A percentile compares a stretch with the other conserved stretches of the same genome.
Conservation (phyloP, 1,140 invertebrate genomes). For the Drosophila micromelanica region DNA sequence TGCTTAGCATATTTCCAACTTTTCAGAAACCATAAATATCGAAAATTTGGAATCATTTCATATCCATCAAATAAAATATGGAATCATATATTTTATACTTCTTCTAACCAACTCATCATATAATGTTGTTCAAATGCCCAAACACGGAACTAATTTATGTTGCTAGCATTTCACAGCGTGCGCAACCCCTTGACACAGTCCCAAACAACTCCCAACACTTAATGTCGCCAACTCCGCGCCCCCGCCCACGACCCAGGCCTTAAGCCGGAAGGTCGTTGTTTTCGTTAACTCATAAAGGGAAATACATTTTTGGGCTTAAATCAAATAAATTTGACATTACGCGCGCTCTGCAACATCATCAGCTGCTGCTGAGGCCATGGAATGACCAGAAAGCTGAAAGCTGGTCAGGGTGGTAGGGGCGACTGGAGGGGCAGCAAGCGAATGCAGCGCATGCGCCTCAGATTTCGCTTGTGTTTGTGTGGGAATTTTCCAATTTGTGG, state of each 20-base stretch:
- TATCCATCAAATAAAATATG: too few species aligned
- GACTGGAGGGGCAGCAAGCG: not conserved
- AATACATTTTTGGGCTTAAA: constrained; percentile 25
- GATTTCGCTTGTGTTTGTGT: constrained; percentile 33
- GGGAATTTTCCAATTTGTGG: constrained; percentile 60
- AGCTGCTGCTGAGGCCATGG: constrained; percentile 58
- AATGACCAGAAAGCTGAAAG: constrained; percentile 15
- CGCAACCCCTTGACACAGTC: not conserved
- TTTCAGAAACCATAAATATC: too few species aligned
- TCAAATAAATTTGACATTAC: constrained; percentile 54
- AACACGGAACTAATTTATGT: not conserved
- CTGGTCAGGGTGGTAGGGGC: not conserved
- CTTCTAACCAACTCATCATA: too few species aligned
- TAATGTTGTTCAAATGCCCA: not conserved
- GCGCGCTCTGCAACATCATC: constrained; percentile 60
- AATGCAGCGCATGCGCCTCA: constrained; percentile 57
- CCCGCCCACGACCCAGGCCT: not conserved
- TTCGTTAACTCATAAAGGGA: constrained; percentile 5
- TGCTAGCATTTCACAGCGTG: not conserved
- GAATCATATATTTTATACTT: too few species aligned
- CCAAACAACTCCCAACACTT: not conserved
- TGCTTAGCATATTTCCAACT: too few species aligned
- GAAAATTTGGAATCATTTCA: too few species aligned
- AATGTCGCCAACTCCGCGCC: not conserved
- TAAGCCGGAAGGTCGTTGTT: constrained; percentile 1